phyloP scores from a whole-genome alignment of 2,888 invertebrate genomes.

The Ormyrus thymus region DNA sequence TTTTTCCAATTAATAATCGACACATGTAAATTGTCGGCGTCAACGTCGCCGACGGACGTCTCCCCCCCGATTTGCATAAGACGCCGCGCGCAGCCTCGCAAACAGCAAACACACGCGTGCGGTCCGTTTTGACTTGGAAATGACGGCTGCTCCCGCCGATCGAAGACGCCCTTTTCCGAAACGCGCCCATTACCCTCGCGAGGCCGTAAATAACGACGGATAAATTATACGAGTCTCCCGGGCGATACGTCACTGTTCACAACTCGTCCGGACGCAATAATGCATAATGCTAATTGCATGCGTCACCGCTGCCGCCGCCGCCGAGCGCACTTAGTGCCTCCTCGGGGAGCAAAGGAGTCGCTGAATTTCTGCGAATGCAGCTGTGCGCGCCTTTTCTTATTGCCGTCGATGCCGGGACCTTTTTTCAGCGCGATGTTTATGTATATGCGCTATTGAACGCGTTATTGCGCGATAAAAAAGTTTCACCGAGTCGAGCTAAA shows the following conservation, averaged over 20 bases:
- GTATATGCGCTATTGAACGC: too few species aligned
- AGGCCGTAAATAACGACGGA: constrained; percentile 34
- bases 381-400: too few species aligned
- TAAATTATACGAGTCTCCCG: constrained; percentile 41
- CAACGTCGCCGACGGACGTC: too few species aligned
- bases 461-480: too few species aligned
- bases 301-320: constrained; percentile 15
- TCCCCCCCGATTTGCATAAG: constrained; percentile 32
- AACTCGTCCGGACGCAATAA: constrained; percentile 49
- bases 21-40: too few species aligned
- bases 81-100: background rate
- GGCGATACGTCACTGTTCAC: constrained; percentile 45
- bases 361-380: too few species aligned
- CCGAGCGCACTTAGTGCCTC: constrained; percentile 16
- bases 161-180: constrained; percentile 5
- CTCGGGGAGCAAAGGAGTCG: too few species aligned
- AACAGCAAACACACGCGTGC: background rate
- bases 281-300: constrained; percentile 52
- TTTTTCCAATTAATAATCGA: too few species aligned
- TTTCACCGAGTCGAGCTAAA: too few species aligned
- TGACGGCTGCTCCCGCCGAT: background rate
- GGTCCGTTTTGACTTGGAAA: constrained; percentile 35
- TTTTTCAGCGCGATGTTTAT: too few species aligned
- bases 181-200: too few species aligned
- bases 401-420: too few species aligned